phyloP scores from a whole-genome alignment of 2,797 vertebrate species.

The Podargus strigoides region DNA sequence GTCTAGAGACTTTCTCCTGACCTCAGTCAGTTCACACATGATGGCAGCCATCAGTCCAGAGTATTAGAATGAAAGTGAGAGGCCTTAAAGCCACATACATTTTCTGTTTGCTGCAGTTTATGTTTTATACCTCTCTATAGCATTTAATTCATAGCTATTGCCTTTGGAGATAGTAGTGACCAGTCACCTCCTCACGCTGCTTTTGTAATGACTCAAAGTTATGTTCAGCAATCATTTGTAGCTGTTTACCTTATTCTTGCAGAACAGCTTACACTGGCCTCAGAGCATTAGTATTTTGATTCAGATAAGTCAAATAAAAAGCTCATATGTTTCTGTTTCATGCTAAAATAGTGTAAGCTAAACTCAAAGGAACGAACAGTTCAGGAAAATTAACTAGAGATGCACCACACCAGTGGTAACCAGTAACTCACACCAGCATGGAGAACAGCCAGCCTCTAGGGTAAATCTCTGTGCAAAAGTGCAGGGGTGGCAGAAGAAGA shows the following conservation, averaged over 20 bases:
- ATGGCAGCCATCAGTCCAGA: background rate
- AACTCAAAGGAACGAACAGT: background rate
- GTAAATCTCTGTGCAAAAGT: background rate
- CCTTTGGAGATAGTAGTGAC: background rate
- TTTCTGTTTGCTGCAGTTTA: background rate
- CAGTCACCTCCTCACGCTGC: background rate
- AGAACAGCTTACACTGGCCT: background rate
- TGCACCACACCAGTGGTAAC: background rate
- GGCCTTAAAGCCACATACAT: background rate
- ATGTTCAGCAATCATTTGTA: background rate
- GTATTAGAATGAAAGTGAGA: background rate
- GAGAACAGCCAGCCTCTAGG: background rate
- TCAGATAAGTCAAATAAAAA: background rate
- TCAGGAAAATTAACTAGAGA: background rate
- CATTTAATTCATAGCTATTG: background rate
- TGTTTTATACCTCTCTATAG: background rate
- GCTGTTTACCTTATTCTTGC: background rate
- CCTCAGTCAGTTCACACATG: background rate
- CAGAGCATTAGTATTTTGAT: background rate
- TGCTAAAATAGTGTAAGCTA: background rate
- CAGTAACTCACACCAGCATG: background rate
- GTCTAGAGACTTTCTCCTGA: background rate
- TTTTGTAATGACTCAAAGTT: background rate
- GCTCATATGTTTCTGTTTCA: background rate
- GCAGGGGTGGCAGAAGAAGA: background rate